Conservation (phyloP, 2,113 vertebrate genomes). For the Potamarius usumacintae region DNA sequence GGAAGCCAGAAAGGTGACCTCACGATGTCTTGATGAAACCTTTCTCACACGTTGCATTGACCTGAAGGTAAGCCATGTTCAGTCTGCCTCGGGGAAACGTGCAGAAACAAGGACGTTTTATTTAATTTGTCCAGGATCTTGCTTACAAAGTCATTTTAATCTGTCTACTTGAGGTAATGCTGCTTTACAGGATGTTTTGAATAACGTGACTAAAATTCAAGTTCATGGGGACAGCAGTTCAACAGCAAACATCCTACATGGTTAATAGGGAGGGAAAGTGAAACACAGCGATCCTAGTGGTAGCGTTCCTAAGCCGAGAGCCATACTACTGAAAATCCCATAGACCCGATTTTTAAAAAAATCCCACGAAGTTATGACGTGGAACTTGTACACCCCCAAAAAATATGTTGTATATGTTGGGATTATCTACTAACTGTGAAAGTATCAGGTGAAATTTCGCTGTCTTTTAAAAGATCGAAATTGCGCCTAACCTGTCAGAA, state of each 20-base stretch:
- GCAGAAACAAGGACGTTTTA: neutral
- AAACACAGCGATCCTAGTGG: too few relatives aligned
- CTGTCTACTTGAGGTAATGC: neutral
- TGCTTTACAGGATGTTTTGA: neutral
- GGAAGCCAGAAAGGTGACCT: neutral
- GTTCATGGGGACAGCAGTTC: neutral
- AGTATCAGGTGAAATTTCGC: too few relatives aligned
- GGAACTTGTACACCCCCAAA: too few relatives aligned
- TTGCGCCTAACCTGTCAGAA: too few relatives aligned
- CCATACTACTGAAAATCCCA: too few relatives aligned
- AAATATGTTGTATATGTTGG: too few relatives aligned
- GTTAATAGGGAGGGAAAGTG: neutral
- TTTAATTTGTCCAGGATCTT: neutral
- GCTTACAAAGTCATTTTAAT: neutral
- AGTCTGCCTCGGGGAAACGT: neutral
- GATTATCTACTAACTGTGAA: too few relatives aligned
- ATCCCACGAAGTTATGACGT: too few relatives aligned
- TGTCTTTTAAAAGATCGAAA: too few relatives aligned
- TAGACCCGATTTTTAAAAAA: too few relatives aligned
- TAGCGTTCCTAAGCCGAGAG: too few relatives aligned
- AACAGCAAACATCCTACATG: neutral
- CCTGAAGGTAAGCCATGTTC: neutral
- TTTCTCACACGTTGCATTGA: neutral
- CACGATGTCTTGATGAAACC: neutral
- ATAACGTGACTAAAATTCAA: neutral